These are phyloP conservation scores for Pogoniulus pusillus DNA, from an alignment of 2,797 vertebrate genomes.

Conservation along the genomic window DNA sequence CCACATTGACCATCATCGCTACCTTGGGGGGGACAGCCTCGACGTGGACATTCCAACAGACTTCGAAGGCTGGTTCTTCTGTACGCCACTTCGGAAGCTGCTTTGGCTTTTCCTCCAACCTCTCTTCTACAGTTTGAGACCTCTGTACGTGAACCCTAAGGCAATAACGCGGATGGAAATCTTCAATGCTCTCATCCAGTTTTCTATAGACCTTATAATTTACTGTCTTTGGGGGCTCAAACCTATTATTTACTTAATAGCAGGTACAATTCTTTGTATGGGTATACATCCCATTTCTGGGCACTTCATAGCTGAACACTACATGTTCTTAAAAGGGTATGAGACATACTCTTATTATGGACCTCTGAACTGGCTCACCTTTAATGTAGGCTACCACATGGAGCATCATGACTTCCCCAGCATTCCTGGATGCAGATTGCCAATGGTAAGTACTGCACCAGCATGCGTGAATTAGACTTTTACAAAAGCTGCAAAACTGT, in stretches of 20 bases:
- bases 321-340: slow-evolving; percentile 94
- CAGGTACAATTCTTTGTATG: slow-evolving; percentile 90
- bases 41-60: slow-evolving; percentile 94
- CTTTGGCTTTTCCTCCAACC: slow-evolving; percentile 95
- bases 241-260: slow-evolving; percentile 89
- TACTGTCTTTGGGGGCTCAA: slow-evolving; percentile 89
- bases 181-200: slow-evolving; percentile 84
- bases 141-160: slow-evolving; percentile 91
- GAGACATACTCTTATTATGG: slow-evolving; percentile 99
- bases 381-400: slow-evolving; percentile 97
- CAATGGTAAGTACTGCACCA: slow-evolving; percentile 80
- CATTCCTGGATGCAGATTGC: slow-evolving; percentile 92
- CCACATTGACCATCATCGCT: slow-evolving; percentile 96
- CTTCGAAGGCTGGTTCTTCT: slow-evolving; percentile 95
- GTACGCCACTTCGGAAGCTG: slow-evolving; percentile 88
- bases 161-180: slow-evolving; percentile 87
- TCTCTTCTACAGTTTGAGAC: slow-evolving; percentile 88
- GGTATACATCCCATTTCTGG: slow-evolving; percentile 97
- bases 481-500: neutral
- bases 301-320: slow-evolving; percentile 98
- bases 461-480: neutral
- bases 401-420: slow-evolving; percentile 99
- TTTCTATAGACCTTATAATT: slow-evolving; percentile 80
- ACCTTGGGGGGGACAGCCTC: slow-evolving; percentile 89
- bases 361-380: slow-evolving; percentile 91